Percentiles rank a stretch among this genome's conserved stretches.
Evolutionary conservation across 2,888 invertebrate genomes (phyloP).

Genomic region (Anthophora plumipes): DNA sequence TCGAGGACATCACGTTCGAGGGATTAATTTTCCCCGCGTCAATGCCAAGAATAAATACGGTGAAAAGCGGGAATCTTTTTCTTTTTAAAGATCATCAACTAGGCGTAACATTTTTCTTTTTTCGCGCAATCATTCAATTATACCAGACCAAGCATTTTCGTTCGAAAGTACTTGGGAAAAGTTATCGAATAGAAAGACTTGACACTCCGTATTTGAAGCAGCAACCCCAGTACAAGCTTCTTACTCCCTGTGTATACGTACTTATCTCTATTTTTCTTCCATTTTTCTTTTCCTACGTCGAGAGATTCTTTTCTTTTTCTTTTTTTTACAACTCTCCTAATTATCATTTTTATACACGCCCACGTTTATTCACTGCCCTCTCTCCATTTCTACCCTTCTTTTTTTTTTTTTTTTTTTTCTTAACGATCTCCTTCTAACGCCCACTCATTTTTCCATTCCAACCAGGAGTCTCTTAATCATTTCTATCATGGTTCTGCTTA

Average conservation of each 20-base stretch:
- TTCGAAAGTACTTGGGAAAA: conserved; percentile 18
- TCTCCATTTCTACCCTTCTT: neutral
- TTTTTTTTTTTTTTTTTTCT: neutral
- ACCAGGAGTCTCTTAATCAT: neutral
- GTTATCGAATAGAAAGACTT: conserved; percentile 38
- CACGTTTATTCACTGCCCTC: neutral
- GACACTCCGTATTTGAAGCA: conserved; percentile 11
- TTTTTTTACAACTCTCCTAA: neutral
- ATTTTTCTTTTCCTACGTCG: neutral
- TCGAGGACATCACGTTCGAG: conserved; percentile 47
- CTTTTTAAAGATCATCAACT: too few species aligned
- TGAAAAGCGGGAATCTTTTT: conserved; percentile 32
- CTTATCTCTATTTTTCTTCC: neutral
- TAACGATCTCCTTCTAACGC: too few species aligned
- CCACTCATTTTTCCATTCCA: neutral
- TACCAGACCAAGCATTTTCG: conserved; percentile 27
- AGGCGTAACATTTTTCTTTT: neutral
- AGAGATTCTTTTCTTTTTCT: neutral
- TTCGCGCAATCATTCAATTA: conserved; percentile 56
- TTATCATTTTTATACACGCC: neutral
- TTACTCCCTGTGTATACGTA: too few species aligned
- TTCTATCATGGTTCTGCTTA: neutral
- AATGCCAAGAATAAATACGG: conserved; percentile 34
- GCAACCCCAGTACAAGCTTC: conserved; percentile 1
- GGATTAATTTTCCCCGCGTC: conserved; percentile 37